These are phyloP conservation scores for Portunus trituberculatus DNA, from an alignment of 1,140 invertebrate species.

Conservation along the genomic window DNA sequence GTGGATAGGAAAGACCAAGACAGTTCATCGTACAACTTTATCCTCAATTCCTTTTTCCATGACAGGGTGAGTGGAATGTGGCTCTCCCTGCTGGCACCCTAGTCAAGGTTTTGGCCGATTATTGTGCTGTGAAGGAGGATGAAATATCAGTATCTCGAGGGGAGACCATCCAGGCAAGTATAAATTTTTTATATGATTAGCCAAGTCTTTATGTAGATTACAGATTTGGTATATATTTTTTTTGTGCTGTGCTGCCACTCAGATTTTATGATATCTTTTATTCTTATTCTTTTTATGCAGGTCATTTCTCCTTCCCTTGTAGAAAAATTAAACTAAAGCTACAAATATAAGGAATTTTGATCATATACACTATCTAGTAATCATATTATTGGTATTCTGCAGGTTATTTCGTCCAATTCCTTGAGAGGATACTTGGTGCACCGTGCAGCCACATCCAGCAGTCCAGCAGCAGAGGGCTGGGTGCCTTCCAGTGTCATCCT, in stretches of 20 bases:
- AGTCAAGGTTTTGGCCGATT: slow-evolving; percentile 80
- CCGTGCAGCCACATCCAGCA: slow-evolving; percentile 80
- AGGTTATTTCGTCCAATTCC: slow-evolving; percentile 79
- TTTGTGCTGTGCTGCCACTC: too few relatives aligned
- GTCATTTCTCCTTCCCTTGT: not conserved
- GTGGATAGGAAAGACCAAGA: not conserved
- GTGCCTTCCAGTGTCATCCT: slow-evolving; percentile 84
- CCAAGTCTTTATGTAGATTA: not conserved
- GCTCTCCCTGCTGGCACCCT: slow-evolving; percentile 75
- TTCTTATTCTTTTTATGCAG: not conserved
- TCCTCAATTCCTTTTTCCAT: not conserved
- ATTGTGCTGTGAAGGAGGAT: slow-evolving; percentile 81
- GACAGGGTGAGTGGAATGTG: slow-evolving; percentile 75
- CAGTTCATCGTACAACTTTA: not conserved
- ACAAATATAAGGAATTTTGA: too few relatives aligned
- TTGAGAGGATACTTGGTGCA: slow-evolving; percentile 80
- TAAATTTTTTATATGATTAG: not conserved
- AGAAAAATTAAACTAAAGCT: too few relatives aligned
- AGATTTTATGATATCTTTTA: too few relatives aligned
- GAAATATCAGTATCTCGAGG: slow-evolving; percentile 81
- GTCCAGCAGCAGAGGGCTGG: slow-evolving; percentile 84
- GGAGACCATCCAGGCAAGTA: slow-evolving; percentile 81
- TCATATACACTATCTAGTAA: not conserved
- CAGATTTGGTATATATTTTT: too few relatives aligned
- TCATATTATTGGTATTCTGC: not conserved